These are phyloP conservation scores for Isaurus tuberculatus DNA, from an alignment of 92 coral and sea anemone genomes.

Conservation along the genomic window DNA sequence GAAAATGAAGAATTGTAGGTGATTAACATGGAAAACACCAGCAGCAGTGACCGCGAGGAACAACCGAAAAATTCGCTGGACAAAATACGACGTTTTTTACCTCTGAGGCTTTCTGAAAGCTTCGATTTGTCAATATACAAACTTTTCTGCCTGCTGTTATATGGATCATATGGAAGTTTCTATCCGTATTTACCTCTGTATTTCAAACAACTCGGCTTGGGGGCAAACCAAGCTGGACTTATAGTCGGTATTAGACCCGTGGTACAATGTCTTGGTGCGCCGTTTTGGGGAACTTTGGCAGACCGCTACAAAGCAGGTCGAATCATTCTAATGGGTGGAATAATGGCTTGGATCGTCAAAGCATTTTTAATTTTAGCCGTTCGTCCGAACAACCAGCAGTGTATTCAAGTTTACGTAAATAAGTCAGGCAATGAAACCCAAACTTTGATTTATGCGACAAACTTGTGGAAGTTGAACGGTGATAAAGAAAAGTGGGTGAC, in stretches of 20 bases:
- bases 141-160: conserved; percentile 84
- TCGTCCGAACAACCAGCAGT: conserved; percentile 79
- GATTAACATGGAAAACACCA: neutral
- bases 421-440: conserved; percentile 54
- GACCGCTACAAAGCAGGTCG: conserved; percentile 81
- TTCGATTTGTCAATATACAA: conserved; percentile 73
- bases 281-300: conserved; percentile 80
- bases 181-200: conserved; percentile 86
- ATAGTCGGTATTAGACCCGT: conserved; percentile 88
- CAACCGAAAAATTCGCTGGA: neutral
- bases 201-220: conserved; percentile 84
- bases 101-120: neutral
- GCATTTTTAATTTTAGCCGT: conserved; percentile 77
- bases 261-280: conserved; percentile 92
- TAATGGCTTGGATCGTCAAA: conserved; percentile 84
- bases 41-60: neutral
- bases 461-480: conserved; percentile 61
- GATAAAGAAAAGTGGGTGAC: conserved; percentile 60
- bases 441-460: conserved; percentile 55
- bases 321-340: conserved; percentile 75
- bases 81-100: conserved; percentile 7
- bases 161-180: conserved; percentile 85
- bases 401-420: conserved; percentile 75
- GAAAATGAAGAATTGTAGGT: neutral
- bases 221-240: conserved; percentile 73